These are phyloP conservation scores for Solea senegalensis DNA, from an alignment of 2,113 vertebrate genomes.

Conservation along the genomic window DNA sequence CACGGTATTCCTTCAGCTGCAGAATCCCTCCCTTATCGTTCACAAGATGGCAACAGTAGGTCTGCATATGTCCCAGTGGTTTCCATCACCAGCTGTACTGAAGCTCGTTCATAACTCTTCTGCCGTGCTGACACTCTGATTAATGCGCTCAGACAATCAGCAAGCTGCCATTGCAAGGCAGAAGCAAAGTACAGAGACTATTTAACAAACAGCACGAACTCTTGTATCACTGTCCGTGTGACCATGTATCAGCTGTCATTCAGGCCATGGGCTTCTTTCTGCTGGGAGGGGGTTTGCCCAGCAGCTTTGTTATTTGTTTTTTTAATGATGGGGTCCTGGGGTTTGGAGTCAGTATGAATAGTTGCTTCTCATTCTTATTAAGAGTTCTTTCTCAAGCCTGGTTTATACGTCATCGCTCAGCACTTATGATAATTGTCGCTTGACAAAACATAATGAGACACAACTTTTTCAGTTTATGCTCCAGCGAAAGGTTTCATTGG, in stretches of 20 bases:
- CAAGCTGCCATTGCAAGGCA: slow-evolving; percentile 45
- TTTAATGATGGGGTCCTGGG: slow-evolving; percentile 1
- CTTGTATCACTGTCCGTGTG: slow-evolving; percentile 40
- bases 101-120: slow-evolving; percentile 56
- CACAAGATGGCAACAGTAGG: slow-evolving; percentile 41
- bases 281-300: slow-evolving; percentile 1
- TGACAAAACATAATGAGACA: too few relatives aligned
- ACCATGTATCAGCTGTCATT: slow-evolving; percentile 31
- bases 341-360: slow-evolving; percentile 27
- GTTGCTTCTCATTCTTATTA: slow-evolving; percentile 24
- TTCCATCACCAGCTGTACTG: slow-evolving; percentile 31
- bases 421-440: too few relatives aligned
- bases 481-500: too few relatives aligned
- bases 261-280: slow-evolving; percentile 4
- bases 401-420: too few relatives aligned
- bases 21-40: slow-evolving; percentile 3
- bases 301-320: slow-evolving; percentile 10
- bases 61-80: slow-evolving; percentile 36
- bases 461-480: too few relatives aligned
- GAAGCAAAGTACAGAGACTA: slow-evolving; percentile 14
- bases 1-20: slow-evolving; percentile 22
- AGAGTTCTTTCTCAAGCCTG: not conserved
- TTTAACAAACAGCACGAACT: slow-evolving; percentile 53
- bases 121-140: slow-evolving; percentile 54
- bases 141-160: slow-evolving; percentile 48